phyloP scores from a whole-genome alignment of 2,797 vertebrate species.

The Molossus molossus region DNA sequence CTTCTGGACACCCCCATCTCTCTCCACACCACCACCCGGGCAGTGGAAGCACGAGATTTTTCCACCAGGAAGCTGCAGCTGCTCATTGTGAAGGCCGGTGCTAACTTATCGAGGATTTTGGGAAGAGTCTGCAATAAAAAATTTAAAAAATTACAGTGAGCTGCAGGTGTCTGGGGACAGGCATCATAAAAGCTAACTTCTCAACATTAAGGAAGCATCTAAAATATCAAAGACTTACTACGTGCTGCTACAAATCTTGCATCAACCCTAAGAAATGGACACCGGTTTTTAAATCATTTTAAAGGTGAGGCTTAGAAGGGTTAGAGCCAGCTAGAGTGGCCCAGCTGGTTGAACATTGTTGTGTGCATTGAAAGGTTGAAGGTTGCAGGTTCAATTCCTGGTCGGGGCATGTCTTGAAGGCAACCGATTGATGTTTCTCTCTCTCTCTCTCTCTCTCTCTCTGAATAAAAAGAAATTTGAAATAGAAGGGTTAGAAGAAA shows the following conservation, averaged over 20 bases:
- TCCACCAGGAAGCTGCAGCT: slow-evolving; percentile 97
- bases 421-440: background rate
- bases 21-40: slow-evolving; percentile 96
- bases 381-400: background rate
- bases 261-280: background rate
- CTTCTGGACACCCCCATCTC: slow-evolving; percentile 96
- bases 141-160: background rate
- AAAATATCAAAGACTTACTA: background rate
- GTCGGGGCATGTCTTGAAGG: background rate
- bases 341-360: background rate
- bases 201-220: background rate
- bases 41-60: slow-evolving; percentile 95
- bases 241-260: background rate
- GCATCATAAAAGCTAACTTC: background rate
- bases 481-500: background rate
- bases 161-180: background rate
- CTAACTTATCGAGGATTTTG: slow-evolving; percentile 95
- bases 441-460: background rate
- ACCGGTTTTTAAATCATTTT: background rate
- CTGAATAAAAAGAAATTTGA: too few relatives aligned
- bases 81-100: slow-evolving; percentile 95
- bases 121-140: slow-evolving; percentile 92
- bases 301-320: background rate
- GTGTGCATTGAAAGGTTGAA: background rate
- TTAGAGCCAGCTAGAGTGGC: too few relatives aligned